Conservation (phyloP, 1,140 invertebrate genomes). For the Argopecten irradians region DNA sequence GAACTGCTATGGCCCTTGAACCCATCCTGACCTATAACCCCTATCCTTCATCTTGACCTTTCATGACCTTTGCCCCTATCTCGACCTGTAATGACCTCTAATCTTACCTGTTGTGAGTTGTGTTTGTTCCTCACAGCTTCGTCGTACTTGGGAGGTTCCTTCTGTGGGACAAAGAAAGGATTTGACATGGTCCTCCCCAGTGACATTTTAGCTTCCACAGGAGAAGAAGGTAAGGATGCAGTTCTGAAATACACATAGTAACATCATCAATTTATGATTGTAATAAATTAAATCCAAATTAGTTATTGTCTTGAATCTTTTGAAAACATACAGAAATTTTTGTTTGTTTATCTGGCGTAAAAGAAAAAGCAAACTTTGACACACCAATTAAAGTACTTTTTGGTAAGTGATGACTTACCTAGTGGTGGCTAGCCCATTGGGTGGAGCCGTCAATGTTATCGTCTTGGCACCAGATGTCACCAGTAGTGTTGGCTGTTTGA, state of each 20-base stretch:
- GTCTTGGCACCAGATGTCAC: slow-evolving; percentile 44
- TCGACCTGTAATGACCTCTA: not conserved
- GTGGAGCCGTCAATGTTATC: slow-evolving; percentile 38
- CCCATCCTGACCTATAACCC: not conserved
- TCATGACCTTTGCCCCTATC: not conserved
- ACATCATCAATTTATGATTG: too few relatives aligned
- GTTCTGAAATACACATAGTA: slow-evolving; percentile 52
- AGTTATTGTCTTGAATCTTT: too few relatives aligned
- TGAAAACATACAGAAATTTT: too few relatives aligned
- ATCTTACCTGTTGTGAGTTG: slow-evolving; percentile 54
- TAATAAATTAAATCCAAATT: too few relatives aligned
- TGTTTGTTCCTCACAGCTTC: slow-evolving; percentile 73
- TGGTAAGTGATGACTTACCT: not conserved
- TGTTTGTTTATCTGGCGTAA: too few relatives aligned
- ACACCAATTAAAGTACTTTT: too few relatives aligned
- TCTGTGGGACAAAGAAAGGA: slow-evolving; percentile 67
- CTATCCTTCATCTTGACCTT: not conserved
- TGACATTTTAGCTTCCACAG: slow-evolving; percentile 52
- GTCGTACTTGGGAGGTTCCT: slow-evolving; percentile 76
- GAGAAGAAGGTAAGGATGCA: slow-evolving; percentile 62
- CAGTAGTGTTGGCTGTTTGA: slow-evolving; percentile 47
- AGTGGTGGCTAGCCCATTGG: not conserved
- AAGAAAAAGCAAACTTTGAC: too few relatives aligned
- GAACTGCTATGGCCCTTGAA: not conserved
- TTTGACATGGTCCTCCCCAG: slow-evolving; percentile 60